Evolutionary conservation across 2,888 invertebrate genomes (phyloP), one percentile per base, ranked within the genome.

Genomic region (Drosophila macrospina): DNA sequence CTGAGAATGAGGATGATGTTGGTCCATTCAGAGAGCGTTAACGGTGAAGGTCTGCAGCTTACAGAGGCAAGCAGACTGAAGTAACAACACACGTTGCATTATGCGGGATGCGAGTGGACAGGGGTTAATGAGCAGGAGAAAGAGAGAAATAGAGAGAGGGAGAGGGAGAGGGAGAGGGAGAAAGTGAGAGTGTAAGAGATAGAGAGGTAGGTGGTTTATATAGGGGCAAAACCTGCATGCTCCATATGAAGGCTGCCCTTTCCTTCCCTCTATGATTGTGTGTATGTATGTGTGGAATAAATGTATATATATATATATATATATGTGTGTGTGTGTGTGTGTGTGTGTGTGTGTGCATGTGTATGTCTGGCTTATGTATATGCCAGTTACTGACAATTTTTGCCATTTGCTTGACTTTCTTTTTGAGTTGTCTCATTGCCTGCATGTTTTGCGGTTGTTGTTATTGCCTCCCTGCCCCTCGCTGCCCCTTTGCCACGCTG

Each of bases 321-420:
- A 4, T 52, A 11, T 52, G 7, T 42, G 16, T 15, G 4, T 52
- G 28, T 41, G 8, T 66, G 52, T 8, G 7, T 28, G 5, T 67
- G 39, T 67, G 39, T 20, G n/a, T 48, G n/a, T 16, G 10, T 47
- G 39, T 48, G 3, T 13, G 28, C 5, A 6, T 42, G 24, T 37
- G 11, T 50, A 3, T 20, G 20, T 20, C 20, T 20, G 20, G 20
- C 20, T 2, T 20, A 20, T 20, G 20, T 20, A 20, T 20, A 11
- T 42, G 32, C 7, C 48, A 54, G 62, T 62, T 59, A 44, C 57
- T 56, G 62, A 63, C 62, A 68, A 68, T 68, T 78, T 74, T 74
- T 74, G 61, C 65, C 63, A 64, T 74, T 74, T 74, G 69, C 54
- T 57, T 70, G 70, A 70, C 74, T 83, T 85, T 81, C 59, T 68